Evolutionary conservation across 2,888 invertebrate species (phyloP), one percentile per base, ranked within the genome.

Genomic region (Heliconius hortense): DNA sequence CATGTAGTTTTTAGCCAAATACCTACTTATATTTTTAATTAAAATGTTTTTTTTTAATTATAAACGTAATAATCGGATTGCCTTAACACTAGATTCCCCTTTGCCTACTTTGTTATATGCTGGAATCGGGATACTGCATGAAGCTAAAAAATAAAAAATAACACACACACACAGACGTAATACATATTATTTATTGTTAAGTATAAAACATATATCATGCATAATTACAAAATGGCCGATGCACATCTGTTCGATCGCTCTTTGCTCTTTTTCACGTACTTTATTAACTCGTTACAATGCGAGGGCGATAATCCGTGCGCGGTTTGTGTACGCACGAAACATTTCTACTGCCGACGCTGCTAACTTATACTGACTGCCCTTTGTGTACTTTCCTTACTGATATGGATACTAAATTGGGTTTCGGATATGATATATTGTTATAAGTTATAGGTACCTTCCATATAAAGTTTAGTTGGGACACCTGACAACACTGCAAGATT

Each of bases 191-290:
- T n/a, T 35, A 35, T 24, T 31, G 35, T 70, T 24, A 39, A 26
- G 18, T 13, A 70, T 35, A 59, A 39, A 70, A 35, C 15, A 31
- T 56, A 59, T 53, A 53, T 31, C 43, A 56, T 71, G 74, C 35
- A 60, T 76, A 75, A 76, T 78, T 67, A 74, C 72, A 78, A 77
- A 72, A 80, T 79, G 79, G 77, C 77, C 74, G 75, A 71, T 69
- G 71, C 75, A 79, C 82, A 82, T 82, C 82, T 82, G 82, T 82
- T 80, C 69, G 15, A 39, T 79, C 80, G 75, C 73, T 80, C 79
- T 80, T 81, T 83, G 82, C 83, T 83, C 83, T 83, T 83, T 82
- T 82, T 80, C 82, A 80, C 80, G 79, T 80, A 80, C 82, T 76
- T 78, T 82, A 82, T 83, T 82, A 83, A 82, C 82, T 82, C 80